Evolutionary conservation across 2,888 invertebrate species (phyloP).

Genomic region (Didymodactylos carnosus): DNA sequence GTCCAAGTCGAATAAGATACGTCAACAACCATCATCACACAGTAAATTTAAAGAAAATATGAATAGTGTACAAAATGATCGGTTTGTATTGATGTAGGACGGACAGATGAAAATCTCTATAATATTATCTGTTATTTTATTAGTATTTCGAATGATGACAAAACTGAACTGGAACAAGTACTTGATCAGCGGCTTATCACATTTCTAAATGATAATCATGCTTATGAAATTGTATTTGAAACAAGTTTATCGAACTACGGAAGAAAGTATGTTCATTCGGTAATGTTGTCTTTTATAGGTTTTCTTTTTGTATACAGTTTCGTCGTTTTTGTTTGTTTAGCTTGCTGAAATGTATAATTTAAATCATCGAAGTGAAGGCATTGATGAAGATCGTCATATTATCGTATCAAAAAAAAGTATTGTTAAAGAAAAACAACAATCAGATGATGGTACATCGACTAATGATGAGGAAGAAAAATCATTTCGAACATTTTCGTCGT

Average conservation of each 20-base stretch:
- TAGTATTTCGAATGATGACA: too few relatives aligned
- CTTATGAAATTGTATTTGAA: not conserved
- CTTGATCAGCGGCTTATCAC: not conserved
- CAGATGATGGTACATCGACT: too few relatives aligned
- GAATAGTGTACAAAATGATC: not conserved
- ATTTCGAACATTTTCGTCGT: not conserved
- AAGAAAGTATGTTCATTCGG: not conserved
- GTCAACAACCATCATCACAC: not conserved
- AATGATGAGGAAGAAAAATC: not conserved
- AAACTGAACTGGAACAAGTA: too few relatives aligned
- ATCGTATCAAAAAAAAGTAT: not conserved
- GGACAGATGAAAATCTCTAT: not conserved
- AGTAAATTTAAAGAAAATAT: not conserved
- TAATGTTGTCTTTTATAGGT: not conserved
- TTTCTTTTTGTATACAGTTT: not conserved
- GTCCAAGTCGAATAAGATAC: not conserved
- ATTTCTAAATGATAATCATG: not conserved
- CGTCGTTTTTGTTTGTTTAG: too few relatives aligned
- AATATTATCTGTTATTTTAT: too few relatives aligned
- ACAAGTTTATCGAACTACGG: not conserved
- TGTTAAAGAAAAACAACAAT: not conserved
- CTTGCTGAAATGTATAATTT: conserved; percentile 9
- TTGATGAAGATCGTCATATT: conserved; percentile 1
- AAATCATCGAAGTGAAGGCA: conserved; percentile 8
- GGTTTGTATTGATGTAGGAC: not conserved